These are phyloP conservation scores for Acanthoscelides obtectus DNA, from an alignment of 2,888 invertebrate species.

Conservation along the genomic window DNA sequence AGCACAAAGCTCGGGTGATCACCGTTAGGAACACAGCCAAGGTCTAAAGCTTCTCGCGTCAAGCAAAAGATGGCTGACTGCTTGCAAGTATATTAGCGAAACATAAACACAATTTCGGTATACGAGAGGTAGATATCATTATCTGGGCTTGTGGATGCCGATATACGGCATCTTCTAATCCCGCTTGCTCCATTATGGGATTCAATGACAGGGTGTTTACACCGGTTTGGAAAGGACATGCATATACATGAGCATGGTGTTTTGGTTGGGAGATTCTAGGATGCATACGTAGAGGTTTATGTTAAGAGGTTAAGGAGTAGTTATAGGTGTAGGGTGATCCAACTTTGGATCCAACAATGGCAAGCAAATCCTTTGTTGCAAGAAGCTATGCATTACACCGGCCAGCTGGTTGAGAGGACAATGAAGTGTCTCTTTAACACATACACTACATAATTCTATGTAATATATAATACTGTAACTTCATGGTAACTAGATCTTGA, in stretches of 20 bases:
- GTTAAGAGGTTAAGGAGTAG: neutral
- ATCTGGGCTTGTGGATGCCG: neutral
- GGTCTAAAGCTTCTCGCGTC: neutral
- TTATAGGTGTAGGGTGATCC: neutral
- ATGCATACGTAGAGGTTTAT: neutral
- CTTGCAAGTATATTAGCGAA: neutral
- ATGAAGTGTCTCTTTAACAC: too few species aligned
- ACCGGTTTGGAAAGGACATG: neutral
- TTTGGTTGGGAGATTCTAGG: neutral
- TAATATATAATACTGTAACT: too few species aligned
- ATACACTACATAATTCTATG: too few species aligned
- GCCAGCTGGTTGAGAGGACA: too few species aligned
- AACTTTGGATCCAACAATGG: too few species aligned
- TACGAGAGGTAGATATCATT: neutral
- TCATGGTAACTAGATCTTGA: too few species aligned
- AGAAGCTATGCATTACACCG: too few species aligned
- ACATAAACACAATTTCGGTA: neutral
- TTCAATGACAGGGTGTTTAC: neutral
- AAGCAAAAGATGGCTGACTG: neutral
- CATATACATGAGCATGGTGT: neutral
- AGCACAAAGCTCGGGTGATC: neutral
- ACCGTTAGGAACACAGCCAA: neutral
- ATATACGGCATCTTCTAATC: neutral
- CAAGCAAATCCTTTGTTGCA: too few species aligned
- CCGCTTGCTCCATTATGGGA: neutral